Evolutionary conservation across 2,797 vertebrate species (phyloP).

Genomic region (Pteronotus mesoamericanus): DNA sequence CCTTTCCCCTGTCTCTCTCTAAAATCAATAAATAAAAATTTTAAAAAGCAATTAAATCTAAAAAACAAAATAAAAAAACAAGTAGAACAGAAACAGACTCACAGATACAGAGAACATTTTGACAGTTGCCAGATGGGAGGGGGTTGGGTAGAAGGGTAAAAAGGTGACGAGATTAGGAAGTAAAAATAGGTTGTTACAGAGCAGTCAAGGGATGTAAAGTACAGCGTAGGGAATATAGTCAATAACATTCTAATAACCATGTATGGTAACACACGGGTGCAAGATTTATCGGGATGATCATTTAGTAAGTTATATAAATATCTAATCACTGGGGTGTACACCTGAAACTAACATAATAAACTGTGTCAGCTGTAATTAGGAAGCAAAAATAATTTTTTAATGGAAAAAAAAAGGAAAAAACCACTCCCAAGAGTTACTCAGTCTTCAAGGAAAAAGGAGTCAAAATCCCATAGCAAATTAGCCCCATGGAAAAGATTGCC

Average conservation of each 20-base stretch:
- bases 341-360: not conserved
- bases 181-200: not conserved
- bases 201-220: not conserved
- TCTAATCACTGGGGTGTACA: not conserved
- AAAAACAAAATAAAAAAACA: not conserved
- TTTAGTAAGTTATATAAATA: not conserved
- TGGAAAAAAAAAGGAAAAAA: not conserved
- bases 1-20: not conserved
- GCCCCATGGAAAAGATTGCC: not conserved
- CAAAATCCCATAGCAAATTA: not conserved
- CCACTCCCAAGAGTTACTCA: not conserved
- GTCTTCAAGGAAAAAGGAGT: not conserved
- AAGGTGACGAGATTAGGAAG: not conserved
- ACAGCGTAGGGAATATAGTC: not conserved
- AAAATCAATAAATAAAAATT: not conserved
- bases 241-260: not conserved
- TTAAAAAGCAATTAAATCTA: not conserved
- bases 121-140: not conserved
- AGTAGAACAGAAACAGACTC: not conserved
- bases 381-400: not conserved
- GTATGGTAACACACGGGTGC: not conserved
- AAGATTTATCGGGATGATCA: too few species aligned
- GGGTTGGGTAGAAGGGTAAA: not conserved
- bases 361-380: not conserved
- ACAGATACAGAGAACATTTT: not conserved